Percentiles rank a stretch among this genome's conserved stretches.
Conservation (phyloP, 2,113 vertebrate species). For the Gambusia holbrooki region DNA sequence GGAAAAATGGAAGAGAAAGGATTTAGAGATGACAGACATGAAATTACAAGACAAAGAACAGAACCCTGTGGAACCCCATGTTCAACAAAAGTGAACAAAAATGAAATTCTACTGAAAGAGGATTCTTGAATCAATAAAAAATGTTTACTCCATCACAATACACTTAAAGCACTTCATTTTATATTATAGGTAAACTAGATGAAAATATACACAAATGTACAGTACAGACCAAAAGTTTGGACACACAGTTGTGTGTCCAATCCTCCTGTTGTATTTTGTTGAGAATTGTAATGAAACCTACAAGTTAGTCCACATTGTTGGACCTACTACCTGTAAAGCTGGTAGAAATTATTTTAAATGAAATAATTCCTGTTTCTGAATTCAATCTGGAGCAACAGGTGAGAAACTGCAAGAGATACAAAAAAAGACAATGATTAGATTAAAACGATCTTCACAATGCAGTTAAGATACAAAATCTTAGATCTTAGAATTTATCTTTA, state of each 20-base stretch:
- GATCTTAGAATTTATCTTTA: too few relatives aligned
- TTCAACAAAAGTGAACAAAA: background rate
- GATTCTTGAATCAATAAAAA: constrained; percentile 50
- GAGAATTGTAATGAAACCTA: constrained; percentile 79
- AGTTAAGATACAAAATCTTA: background rate
- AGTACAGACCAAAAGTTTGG: constrained; percentile 53
- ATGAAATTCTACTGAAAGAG: background rate
- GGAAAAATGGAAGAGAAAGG: background rate
- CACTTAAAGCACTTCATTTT: constrained; percentile 73
- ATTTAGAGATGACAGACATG: background rate
- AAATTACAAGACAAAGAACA: background rate
- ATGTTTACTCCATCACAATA: constrained; percentile 43
- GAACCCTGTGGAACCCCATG: background rate
- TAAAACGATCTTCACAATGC: background rate
- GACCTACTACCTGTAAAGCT: constrained; percentile 70
- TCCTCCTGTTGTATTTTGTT: constrained; percentile 78
- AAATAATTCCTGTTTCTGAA: constrained; percentile 38
- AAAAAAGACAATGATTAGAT: background rate
- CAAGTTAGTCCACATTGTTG: constrained; percentile 55
- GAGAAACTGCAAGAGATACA: constrained; percentile 3
- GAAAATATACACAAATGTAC: constrained; percentile 74
- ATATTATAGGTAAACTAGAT: constrained; percentile 62
- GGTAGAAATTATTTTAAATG: constrained; percentile 56
- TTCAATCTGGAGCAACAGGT: constrained; percentile 42
- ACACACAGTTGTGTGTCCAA: constrained; percentile 9